Conservation (phyloP, 2,888 invertebrate species). For the Phortica okadai region DNA sequence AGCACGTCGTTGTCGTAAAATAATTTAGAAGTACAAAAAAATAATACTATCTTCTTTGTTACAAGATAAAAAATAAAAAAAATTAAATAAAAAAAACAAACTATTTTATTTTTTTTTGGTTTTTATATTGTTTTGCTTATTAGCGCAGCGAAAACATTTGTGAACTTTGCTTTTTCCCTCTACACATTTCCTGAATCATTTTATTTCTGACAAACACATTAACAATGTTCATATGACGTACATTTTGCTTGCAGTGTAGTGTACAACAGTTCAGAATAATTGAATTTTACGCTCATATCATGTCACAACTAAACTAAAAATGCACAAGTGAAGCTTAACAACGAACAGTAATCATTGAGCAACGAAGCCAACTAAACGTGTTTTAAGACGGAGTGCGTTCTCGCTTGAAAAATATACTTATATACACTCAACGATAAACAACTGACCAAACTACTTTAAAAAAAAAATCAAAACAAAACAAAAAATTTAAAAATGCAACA, state of each 20-base stretch:
- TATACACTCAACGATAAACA: too few relatives aligned
- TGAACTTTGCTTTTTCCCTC: too few relatives aligned
- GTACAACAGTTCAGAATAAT: background rate
- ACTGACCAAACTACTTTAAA: background rate
- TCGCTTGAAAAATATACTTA: background rate
- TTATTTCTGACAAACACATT: too few relatives aligned
- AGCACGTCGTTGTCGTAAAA: background rate
- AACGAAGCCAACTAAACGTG: slow-evolving; percentile 27
- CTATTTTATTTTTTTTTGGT: too few relatives aligned
- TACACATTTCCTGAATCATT: too few relatives aligned
- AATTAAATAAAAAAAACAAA: background rate
- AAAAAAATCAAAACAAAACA: slow-evolving; percentile 4
- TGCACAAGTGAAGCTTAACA: background rate
- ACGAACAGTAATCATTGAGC: slow-evolving; percentile 11
- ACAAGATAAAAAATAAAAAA: background rate
- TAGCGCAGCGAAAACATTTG: too few relatives aligned
- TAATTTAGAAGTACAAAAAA: background rate
- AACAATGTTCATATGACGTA: too few relatives aligned
- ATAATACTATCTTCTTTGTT: background rate
- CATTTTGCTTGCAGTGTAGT: too few relatives aligned
- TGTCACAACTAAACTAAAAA: background rate
- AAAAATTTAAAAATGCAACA: slow-evolving; percentile 8
- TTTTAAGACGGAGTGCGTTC: background rate
- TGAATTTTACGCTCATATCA: background rate
- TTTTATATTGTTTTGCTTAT: too few relatives aligned